Evolutionary conservation across 1,140 invertebrate species (phyloP), one percentile per base, ranked within the genome.

Genomic region (Fopius arisanus): DNA sequence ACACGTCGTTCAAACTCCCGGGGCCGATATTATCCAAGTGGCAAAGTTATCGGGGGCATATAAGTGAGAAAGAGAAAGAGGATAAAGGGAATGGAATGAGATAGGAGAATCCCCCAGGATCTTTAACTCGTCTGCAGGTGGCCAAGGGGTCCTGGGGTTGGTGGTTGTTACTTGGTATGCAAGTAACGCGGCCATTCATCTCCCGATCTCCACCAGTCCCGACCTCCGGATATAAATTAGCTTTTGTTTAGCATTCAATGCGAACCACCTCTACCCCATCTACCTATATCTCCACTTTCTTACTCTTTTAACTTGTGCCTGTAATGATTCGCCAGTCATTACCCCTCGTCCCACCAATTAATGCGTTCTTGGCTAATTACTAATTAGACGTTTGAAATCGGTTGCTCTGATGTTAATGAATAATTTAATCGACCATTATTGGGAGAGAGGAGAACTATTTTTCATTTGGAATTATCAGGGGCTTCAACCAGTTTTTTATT

Each of bases 211-310:
- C 79, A 78, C 79, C 77, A 82, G 83, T 81, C 80, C 79, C 85
- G 81, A 85, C 83, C 84, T 84, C 81, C 80, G 83, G 86, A 87
- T 88, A 88, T 88, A 88, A 88, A 88, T 88, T 88, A 88, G 83
- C 87, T 87, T 88, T 88, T 88, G 86, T 88, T 87, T 88, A 88
- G 87, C 86, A 88, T 88, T 88, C 87, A 88, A 87, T 87, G 86
- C 85, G 68, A 80, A 80, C 33, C n/a, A 40, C 21, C 51, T 28
- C 48, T 40, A 37, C 48, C 43, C n/a, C n/a, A n/a, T 65, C 2
- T 65, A 65, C 28, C 62, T 65, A 65, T 31, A 19, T 65, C 62
- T n/a, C n/a, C n/a, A n/a, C n/a, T 31, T 40, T 43, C 37, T 40
- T 9, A 67, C 33, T 67, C 31, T 65, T 65, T 31, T 29, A 65